Evolutionary conservation across 2,113 vertebrate genomes (phyloP).

Genomic region (Trogon surrucura): DNA sequence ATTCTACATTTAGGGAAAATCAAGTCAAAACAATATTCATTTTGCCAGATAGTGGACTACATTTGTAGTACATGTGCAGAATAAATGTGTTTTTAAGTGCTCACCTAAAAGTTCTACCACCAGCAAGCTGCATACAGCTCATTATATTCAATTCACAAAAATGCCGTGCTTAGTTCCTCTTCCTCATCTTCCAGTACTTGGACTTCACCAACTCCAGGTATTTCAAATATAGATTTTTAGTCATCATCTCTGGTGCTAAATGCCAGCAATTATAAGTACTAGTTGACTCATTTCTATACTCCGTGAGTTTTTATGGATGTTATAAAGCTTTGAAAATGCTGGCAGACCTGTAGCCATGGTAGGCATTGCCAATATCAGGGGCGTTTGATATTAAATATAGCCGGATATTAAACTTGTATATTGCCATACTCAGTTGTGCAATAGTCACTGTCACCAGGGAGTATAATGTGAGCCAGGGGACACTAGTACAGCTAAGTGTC

Average conservation of each 20-base stretch:
- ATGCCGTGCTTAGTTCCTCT: background rate
- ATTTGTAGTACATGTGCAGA: background rate
- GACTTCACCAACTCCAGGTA: constrained; percentile 40
- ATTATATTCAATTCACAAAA: constrained; percentile 23
- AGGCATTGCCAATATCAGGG: background rate
- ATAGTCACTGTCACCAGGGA: constrained; percentile 2
- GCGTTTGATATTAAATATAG: constrained; percentile 10
- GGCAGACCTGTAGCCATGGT: background rate
- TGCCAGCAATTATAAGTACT: constrained; percentile 54
- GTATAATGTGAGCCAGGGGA: background rate
- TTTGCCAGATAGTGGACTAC: background rate
- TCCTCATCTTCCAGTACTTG: constrained; percentile 1
- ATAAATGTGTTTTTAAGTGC: background rate
- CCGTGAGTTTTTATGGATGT: constrained; percentile 30
- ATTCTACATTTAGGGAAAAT: background rate
- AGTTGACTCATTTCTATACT: constrained; percentile 57
- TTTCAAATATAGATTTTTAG: constrained; percentile 61
- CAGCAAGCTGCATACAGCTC: background rate
- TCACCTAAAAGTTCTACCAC: background rate
- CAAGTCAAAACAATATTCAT: background rate
- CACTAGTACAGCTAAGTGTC: background rate
- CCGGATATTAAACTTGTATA: constrained; percentile 13
- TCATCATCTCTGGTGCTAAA: constrained; percentile 50
- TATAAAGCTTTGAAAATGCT: constrained; percentile 58
- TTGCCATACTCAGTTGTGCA: background rate